Evolutionary conservation across 1,140 invertebrate species (phyloP), one percentile per base, ranked within the genome.

Genomic region (Kradibia gibbosae): DNA sequence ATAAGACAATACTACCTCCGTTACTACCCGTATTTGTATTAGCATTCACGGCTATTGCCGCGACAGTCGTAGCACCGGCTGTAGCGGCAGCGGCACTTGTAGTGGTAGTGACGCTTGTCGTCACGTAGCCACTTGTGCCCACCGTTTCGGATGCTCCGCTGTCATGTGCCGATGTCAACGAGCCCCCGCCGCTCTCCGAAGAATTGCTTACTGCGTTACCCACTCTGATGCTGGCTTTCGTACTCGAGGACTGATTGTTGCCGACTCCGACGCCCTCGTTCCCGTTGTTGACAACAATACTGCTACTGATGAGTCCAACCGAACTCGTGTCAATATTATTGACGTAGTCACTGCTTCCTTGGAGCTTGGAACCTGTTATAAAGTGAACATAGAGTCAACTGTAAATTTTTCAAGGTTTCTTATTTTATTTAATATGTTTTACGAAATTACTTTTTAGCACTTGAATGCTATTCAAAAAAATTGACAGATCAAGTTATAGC

Each of bases 181-280:
- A 17, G 87, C 90, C 90, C 84, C 91, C 90, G 87, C 91, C 89
- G 86, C 90, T 91, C 90, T 90, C 90, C 87, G 89, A 88, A 88
- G 90, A 89, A 86, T 91, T 91, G 74, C 91, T 91, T 83, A 90
- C 89, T 89, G 88, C 87, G 90, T 91, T 91, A 91, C 91, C 91
- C 91, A 91, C 91, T 91, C 91, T 91, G 91, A 91, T 88, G 90
- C 88, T 90, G 87, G 90, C 90, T 88, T 91, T 91, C 73, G 87
- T 88, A 90, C 90, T 88, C 85, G 87, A 86, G 84, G 85, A 86
- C 87, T 87, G 89, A 86, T 88, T 86, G 81, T 88, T 87, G 84
- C 73, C n/a, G 42, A 11, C 48, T 15, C 60, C 28, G 48, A 28
- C 48, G 25, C 22, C 48, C 0, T 7, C 28, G 28, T 28, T n/a